Base-by-base conservation (phyloP, 2,888 invertebrate genomes). In the Eulithis prunata region DNA sequence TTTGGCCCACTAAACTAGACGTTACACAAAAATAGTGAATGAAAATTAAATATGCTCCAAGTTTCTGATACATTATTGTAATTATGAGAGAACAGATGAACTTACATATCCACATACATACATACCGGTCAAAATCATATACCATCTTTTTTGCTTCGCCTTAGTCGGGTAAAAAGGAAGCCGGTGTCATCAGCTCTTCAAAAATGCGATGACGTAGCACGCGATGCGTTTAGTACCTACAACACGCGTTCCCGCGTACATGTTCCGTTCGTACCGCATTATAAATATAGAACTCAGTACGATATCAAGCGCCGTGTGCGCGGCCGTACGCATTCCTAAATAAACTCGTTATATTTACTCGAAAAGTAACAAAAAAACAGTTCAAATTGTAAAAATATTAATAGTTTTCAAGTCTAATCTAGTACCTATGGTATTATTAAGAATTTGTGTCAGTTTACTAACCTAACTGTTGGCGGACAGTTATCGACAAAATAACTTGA, bases 281-380 rank as follows among this genome's bases (percentile, higher is more conserved):
- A 68, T 63, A 72, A 71, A 73, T 62, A 71, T 69, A 73, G 71
- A 57, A 68, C 72, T 66, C 76, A 78, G 78, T 78, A 68, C 66
- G 53, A 57, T 60, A 69, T 55, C 61, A 64, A 63, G 45, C 66
- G 66, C 68, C 45, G 11, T 11, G 54, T 5, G 66, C 45, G 60
- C 62, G 71, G 66, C 55, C 58, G 66, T 53, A 28, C 52, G 38
- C 41, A n/a, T 21, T 56, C 32, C 13, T 49, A 51, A 3, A 13
- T 54, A 10, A 52, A 55, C 36, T 57, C 58, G 62, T 57, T 38
- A 38, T 21, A 6, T 41, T 41, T 8, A 21, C 10, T 49, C 32
- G 32, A 5, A 52, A 52, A 12, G 5, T 32, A 32, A 52, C 21
- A 52, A 32, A 5, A 52, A 52, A 53, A 38, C 36, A n/a, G 3